Percentiles rank a stretch among this genome's conserved stretches.
phyloP scores from a whole-genome alignment of 2,888 invertebrate species.

The Agonopterix subpropinquella region DNA sequence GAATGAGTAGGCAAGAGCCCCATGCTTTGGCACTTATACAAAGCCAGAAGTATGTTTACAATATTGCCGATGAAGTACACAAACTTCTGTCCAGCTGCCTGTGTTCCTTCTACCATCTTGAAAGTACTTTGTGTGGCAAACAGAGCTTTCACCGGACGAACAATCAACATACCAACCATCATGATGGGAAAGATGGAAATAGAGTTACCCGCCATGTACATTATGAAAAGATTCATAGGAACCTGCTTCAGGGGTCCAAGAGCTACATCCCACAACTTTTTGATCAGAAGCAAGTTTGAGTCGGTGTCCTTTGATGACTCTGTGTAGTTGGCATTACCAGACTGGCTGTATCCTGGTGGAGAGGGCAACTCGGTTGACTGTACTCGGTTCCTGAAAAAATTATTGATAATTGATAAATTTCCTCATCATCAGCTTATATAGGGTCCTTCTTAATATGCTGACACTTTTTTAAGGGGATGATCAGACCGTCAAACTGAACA shows the following conservation, averaged over 20 bases:
- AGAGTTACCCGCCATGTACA: slow-evolving; percentile 99
- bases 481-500: no score
- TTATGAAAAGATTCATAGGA: slow-evolving; percentile 99
- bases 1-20: slow-evolving; percentile 97
- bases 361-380: slow-evolving; percentile 77
- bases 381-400: slow-evolving; percentile 36
- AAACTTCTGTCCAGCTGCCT: slow-evolving; percentile 92
- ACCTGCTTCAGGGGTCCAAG: slow-evolving; percentile 96
- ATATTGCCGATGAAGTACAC: slow-evolving; percentile 96
- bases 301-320: slow-evolving; percentile 90
- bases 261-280: slow-evolving; percentile 98
- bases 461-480: no score
- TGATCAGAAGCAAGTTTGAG: slow-evolving; percentile 89
- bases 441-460: no score
- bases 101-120: slow-evolving; percentile 95
- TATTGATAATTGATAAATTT: no score
- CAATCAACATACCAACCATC: slow-evolving; percentile 99
- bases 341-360: slow-evolving; percentile 90
- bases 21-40: slow-evolving; percentile 99
- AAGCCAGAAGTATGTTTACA: slow-evolving; percentile 91
- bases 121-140: slow-evolving; percentile 93
- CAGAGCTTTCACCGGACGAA: slow-evolving; percentile 96
- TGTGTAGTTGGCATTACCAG: slow-evolving; percentile 81
- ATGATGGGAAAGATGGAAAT: slow-evolving; percentile 99
- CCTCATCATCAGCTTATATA: no score